phyloP scores from a whole-genome alignment of 2,888 invertebrate genomes.

The Pachycephus smyrnensis region DNA sequence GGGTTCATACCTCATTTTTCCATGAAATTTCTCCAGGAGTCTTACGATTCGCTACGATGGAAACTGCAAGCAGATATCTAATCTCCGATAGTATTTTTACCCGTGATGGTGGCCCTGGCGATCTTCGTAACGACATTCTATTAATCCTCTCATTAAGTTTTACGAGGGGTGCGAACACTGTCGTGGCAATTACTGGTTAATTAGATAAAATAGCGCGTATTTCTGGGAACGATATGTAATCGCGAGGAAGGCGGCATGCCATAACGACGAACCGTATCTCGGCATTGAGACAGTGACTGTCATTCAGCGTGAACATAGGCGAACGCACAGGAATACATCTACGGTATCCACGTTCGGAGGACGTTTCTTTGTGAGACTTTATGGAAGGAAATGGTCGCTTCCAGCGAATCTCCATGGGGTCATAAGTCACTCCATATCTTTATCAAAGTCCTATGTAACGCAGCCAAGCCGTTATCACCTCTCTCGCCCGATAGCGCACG shows the following conservation, averaged over 20 bases:
- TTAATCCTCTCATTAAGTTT: slow-evolving; percentile 49
- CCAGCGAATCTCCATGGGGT: slow-evolving; percentile 55
- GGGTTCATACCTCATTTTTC: background rate
- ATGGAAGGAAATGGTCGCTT: slow-evolving; percentile 42
- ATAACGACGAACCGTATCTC: slow-evolving; percentile 30
- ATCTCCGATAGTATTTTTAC: background rate
- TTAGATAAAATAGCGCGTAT: slow-evolving; percentile 44
- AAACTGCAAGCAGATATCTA: background rate
- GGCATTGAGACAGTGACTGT: slow-evolving; percentile 33
- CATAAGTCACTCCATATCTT: slow-evolving; percentile 54
- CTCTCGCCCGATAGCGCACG: slow-evolving; percentile 51
- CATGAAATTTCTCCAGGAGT: background rate
- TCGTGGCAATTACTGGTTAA: slow-evolving; percentile 41
- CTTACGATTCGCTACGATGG: background rate
- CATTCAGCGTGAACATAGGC: slow-evolving; percentile 29
- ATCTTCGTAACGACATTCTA: slow-evolving; percentile 28
- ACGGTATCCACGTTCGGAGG: slow-evolving; percentile 16
- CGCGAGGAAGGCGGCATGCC: slow-evolving; percentile 25
- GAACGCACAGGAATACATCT: slow-evolving; percentile 19
- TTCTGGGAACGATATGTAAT: slow-evolving; percentile 50
- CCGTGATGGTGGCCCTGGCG: background rate
- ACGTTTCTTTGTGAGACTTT: slow-evolving; percentile 22
- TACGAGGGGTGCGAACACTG: slow-evolving; percentile 35
- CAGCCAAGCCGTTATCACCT: slow-evolving; percentile 42
- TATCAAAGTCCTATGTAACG: slow-evolving; percentile 54